Conservation (phyloP, 2,888 invertebrate genomes). For the Xylota segnis region DNA sequence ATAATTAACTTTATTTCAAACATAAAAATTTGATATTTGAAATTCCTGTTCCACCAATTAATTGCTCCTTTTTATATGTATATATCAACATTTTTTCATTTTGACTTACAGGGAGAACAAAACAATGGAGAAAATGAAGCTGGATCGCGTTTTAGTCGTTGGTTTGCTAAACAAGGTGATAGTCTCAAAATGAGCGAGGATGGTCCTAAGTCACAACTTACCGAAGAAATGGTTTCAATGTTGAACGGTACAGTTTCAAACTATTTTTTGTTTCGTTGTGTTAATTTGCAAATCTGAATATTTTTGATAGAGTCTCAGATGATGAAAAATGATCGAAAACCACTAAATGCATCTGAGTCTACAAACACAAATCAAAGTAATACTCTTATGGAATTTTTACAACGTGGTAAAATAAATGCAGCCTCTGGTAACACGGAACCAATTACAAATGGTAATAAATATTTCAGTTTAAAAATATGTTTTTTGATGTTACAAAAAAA, state of each 20-base stretch:
- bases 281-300: background rate
- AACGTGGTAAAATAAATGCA: conserved; percentile 86
- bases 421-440: conserved; percentile 10
- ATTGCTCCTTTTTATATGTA: no score
- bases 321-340: background rate
- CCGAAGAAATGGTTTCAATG: conserved; percentile 88
- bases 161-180: conserved; percentile 87
- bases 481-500: no score
- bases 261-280: background rate
- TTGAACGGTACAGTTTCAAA: conserved; percentile 85
- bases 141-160: conserved; percentile 91
- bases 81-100: conserved; percentile 29
- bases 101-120: conserved; percentile 87
- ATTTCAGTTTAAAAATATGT: background rate
- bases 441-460: conserved; percentile 31
- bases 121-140: conserved; percentile 77
- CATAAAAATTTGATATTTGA: background rate
- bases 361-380: conserved; percentile 78
- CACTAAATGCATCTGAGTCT: conserved; percentile 2
- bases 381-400: conserved; percentile 89
- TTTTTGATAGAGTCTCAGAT: conserved; percentile 21
- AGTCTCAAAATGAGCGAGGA: conserved; percentile 77
- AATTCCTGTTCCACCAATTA: no score
- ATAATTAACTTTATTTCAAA: no score
- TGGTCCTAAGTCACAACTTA: conserved; percentile 86